These are phyloP conservation scores for Saturnia japonica DNA, from an alignment of 2,888 invertebrate species.

Conservation along the genomic window DNA sequence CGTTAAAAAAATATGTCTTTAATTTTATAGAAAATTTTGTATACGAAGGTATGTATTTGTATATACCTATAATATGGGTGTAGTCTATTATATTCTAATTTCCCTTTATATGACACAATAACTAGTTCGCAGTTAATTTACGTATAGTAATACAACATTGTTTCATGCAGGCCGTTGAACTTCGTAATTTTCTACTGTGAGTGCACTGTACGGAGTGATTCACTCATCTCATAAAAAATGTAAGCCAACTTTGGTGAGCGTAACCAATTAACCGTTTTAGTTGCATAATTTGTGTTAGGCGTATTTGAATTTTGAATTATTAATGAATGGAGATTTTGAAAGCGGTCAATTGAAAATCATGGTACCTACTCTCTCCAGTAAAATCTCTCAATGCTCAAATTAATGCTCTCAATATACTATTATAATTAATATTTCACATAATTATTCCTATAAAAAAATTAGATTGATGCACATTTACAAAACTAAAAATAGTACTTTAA, in stretches of 20 bases:
- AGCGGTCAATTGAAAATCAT: neutral
- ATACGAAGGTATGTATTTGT: no score
- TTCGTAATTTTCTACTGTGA: neutral
- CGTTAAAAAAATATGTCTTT: neutral
- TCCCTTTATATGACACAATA: neutral
- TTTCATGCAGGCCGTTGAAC: constrained; percentile 3
- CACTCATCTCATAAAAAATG: constrained; percentile 7
- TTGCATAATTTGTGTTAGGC: constrained; percentile 3
- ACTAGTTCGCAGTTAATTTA: neutral
- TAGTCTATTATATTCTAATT: constrained; percentile 1
- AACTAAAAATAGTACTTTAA: no score
- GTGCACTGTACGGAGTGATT: neutral
- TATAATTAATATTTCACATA: no score
- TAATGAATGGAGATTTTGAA: neutral
- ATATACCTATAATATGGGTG: neutral
- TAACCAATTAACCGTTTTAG: constrained; percentile 14
- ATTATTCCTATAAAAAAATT: no score
- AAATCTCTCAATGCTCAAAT: no score
- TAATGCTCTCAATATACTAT: no score
- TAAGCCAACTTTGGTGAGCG: constrained; percentile 11
- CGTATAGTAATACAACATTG: neutral
- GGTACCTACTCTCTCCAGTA: no score
- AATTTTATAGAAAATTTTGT: no score
- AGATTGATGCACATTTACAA: no score
- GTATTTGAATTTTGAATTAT: neutral